A percentile compares a stretch with the other conserved stretches of the same genome.
Evolutionary conservation across 2,888 invertebrate genomes (phyloP).

Genomic region (Gnatocerus cornutus): DNA sequence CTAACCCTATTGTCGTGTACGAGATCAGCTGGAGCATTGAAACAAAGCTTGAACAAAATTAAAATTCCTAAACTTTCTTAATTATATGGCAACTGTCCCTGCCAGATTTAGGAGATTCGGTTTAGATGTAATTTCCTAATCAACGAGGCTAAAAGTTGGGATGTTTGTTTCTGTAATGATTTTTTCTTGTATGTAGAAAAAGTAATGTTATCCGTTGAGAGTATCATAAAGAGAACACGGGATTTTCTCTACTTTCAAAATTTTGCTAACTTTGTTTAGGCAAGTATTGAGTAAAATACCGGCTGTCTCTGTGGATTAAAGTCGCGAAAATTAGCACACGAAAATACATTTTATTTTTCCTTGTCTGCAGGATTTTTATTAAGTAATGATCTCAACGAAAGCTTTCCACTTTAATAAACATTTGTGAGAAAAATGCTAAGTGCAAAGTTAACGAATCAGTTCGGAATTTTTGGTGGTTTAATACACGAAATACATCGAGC

Average conservation of each 20-base stretch:
- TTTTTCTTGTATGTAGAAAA: not conserved
- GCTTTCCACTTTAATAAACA: conserved; percentile 6
- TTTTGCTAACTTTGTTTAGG: conserved; percentile 8
- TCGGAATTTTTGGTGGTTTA: no score
- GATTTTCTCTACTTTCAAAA: conserved; percentile 15
- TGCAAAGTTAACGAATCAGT: no score
- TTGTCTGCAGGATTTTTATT: not conserved
- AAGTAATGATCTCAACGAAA: not conserved
- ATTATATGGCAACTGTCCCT: conserved; percentile 31
- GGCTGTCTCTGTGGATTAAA: conserved; percentile 2
- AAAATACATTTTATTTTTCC: conserved; percentile 7
- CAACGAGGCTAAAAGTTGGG: conserved; percentile 4
- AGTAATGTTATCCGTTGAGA: not conserved
- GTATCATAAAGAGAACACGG: conserved; percentile 12
- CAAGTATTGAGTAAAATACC: conserved; percentile 17
- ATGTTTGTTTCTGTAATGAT: conserved; percentile 22
- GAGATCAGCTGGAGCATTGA: conserved; percentile 20
- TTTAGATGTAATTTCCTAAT: conserved; percentile 29
- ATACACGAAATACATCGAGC: no score
- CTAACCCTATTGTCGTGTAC: conserved; percentile 30
- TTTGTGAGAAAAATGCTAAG: not conserved
- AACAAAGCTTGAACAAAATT: conserved; percentile 28
- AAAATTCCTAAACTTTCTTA: conserved; percentile 34
- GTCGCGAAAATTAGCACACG: not conserved
- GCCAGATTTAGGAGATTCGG: conserved; percentile 19